A percentile compares a stretch with the other conserved stretches of the same genome.
These are phyloP conservation scores for Nylanderia fulva DNA, from an alignment of 1,140 invertebrate genomes.

Conservation along the genomic window DNA sequence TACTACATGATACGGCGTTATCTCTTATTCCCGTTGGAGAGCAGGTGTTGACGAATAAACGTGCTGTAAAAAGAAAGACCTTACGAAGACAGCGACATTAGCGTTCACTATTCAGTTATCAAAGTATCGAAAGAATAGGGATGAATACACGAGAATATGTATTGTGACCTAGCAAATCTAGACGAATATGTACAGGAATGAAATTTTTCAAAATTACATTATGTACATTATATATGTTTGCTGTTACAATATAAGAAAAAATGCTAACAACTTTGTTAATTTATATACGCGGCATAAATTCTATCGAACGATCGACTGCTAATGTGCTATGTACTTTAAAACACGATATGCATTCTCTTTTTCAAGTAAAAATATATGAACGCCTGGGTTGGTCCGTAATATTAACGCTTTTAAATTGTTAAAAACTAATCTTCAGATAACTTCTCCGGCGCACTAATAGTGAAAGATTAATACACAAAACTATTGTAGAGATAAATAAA, in stretches of 20 bases:
- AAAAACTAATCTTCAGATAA: slow-evolving; percentile 28
- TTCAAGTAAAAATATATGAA: slow-evolving; percentile 33
- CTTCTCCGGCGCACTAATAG: slow-evolving; percentile 52
- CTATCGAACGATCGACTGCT: slow-evolving; percentile 32
- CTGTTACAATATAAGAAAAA: slow-evolving; percentile 13
- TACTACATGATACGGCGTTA: slow-evolving; percentile 43
- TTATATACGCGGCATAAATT: slow-evolving; percentile 6
- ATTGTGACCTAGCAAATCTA: neutral
- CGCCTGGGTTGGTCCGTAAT: slow-evolving; percentile 67
- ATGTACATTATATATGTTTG: slow-evolving; percentile 48
- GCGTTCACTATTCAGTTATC: slow-evolving; percentile 47
- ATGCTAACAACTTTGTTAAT: slow-evolving; percentile 15
- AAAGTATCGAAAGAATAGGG: neutral
- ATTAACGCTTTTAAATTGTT: slow-evolving; percentile 54
- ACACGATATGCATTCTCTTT: slow-evolving; percentile 17
- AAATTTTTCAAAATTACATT: slow-evolving; percentile 28
- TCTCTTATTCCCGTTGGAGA: slow-evolving; percentile 39
- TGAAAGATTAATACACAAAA: slow-evolving; percentile 27
- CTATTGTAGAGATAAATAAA: slow-evolving; percentile 31
- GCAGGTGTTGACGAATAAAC: slow-evolving; percentile 48
- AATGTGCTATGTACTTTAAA: slow-evolving; percentile 41
- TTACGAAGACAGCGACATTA: slow-evolving; percentile 53
- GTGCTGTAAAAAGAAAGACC: slow-evolving; percentile 31
- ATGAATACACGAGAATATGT: slow-evolving; percentile 9
- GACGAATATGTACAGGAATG: slow-evolving; percentile 24